A percentile compares a stretch with the other conserved stretches of the same genome.
phyloP scores from a whole-genome alignment of 2,113 vertebrate species.

The Cinclus cinclus region DNA sequence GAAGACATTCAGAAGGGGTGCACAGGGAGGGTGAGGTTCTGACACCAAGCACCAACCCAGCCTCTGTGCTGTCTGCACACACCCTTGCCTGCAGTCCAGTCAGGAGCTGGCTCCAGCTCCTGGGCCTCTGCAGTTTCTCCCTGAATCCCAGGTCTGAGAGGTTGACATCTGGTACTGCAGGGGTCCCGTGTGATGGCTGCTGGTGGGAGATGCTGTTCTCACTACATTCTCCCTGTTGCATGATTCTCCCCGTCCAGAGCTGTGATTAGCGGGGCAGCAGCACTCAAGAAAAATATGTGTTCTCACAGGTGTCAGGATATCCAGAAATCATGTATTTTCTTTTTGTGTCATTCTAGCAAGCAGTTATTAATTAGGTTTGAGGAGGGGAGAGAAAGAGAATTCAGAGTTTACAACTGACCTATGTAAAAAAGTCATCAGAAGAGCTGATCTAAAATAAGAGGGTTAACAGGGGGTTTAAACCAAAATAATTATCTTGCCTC shows the following conservation, averaged over 20 bases:
- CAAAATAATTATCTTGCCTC: background rate
- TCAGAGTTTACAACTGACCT: background rate
- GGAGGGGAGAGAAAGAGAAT: rapidly evolving
- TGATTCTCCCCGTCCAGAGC: background rate
- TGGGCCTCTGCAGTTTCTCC: rapidly evolving
- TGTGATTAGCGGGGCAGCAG: background rate
- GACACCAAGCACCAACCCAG: background rate
- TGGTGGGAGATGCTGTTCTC: background rate
- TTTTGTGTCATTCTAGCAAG: background rate
- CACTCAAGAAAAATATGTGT: background rate
- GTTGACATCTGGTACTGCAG: background rate
- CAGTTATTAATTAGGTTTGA: background rate
- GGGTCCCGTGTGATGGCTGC: background rate
- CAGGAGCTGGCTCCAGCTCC: background rate
- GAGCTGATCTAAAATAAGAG: background rate
- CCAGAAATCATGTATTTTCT: background rate
- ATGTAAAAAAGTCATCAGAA: background rate
- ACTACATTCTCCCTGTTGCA: rapidly evolving
- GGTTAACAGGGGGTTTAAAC: background rate
- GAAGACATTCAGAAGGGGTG: background rate
- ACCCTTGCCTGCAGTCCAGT: background rate
- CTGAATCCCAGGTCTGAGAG: background rate
- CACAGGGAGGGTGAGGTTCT: background rate
- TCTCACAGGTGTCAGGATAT: background rate
- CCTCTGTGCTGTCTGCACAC: background rate